These are phyloP conservation scores for Drosophila jambulina DNA, from an alignment of 1,140 invertebrate species.

Conservation along the genomic window DNA sequence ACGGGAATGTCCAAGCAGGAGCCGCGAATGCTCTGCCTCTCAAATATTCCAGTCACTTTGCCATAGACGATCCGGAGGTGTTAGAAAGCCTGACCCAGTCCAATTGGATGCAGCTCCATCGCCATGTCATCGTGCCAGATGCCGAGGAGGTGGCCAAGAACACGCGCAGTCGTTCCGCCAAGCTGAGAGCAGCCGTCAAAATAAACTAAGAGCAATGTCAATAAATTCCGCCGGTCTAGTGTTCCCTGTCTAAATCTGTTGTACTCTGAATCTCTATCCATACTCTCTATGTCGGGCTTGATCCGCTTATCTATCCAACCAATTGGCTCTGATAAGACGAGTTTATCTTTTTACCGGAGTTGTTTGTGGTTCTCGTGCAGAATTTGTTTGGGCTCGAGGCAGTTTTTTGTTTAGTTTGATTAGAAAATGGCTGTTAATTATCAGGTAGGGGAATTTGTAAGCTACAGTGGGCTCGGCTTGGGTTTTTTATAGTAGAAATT, in stretches of 20 bases:
- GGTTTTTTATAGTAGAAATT: not conserved
- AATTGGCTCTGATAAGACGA: slow-evolving; percentile 69
- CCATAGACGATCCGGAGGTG: slow-evolving; percentile 87
- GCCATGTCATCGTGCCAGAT: slow-evolving; percentile 92
- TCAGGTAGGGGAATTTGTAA: slow-evolving; percentile 9
- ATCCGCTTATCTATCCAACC: slow-evolving; percentile 51
- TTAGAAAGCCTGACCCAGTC: slow-evolving; percentile 87
- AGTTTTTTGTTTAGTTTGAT: slow-evolving; percentile 59
- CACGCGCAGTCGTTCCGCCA: slow-evolving; percentile 94
- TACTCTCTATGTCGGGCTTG: not conserved
- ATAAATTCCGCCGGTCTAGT: slow-evolving; percentile 41
- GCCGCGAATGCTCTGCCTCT: slow-evolving; percentile 88
- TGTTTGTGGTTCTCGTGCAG: slow-evolving; percentile 36
- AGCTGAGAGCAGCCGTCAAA: slow-evolving; percentile 93
- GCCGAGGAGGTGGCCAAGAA: slow-evolving; percentile 91
- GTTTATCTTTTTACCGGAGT: slow-evolving; percentile 40
- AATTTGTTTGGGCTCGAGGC: slow-evolving; percentile 40
- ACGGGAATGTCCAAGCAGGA: slow-evolving; percentile 90
- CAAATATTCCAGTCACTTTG: slow-evolving; percentile 88
- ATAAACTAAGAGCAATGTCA: slow-evolving; percentile 74
- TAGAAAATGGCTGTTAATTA: slow-evolving; percentile 59
- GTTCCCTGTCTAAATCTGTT: slow-evolving; percentile 1
- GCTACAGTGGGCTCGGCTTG: slow-evolving; percentile 29
- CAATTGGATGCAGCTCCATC: slow-evolving; percentile 92
- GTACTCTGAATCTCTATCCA: not conserved